phyloP scores from a whole-genome alignment of 2,888 invertebrate species.

The Eledona agricola region DNA sequence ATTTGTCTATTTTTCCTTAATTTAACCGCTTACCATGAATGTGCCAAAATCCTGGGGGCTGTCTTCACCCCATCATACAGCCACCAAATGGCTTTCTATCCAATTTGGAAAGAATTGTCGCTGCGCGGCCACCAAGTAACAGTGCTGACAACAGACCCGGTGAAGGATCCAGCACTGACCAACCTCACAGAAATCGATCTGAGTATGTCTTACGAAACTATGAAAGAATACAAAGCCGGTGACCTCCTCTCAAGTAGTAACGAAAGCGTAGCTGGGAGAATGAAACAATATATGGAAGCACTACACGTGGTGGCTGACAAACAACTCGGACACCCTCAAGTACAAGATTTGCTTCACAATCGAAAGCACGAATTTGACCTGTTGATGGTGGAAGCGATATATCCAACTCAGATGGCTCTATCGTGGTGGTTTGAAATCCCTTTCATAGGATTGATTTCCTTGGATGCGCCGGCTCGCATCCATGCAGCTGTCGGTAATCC shows the following conservation, averaged over 20 bases:
- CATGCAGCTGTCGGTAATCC: constrained; percentile 55
- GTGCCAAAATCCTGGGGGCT: constrained; percentile 47
- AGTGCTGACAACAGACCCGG: constrained; percentile 52
- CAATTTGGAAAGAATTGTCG: constrained; percentile 49
- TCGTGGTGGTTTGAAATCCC: constrained; percentile 55
- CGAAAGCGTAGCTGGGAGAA: constrained; percentile 37
- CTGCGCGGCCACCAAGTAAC: constrained; percentile 55
- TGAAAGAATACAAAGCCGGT: constrained; percentile 38
- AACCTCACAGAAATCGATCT: constrained; percentile 46
- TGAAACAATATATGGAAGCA: constrained; percentile 32
- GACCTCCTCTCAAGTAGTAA: constrained; percentile 31
- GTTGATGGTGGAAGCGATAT: constrained; percentile 53
- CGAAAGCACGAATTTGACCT: constrained; percentile 53
- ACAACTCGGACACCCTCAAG: constrained; percentile 46
- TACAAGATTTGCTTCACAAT: constrained; percentile 52
- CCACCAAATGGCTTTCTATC: constrained; percentile 49
- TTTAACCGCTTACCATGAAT: constrained; percentile 8
- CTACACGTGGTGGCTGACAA: constrained; percentile 38
- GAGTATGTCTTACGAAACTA: constrained; percentile 50
- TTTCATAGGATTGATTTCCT: constrained; percentile 54
- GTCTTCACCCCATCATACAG: constrained; percentile 51
- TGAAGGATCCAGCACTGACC: constrained; percentile 38
- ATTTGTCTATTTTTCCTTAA: not conserved
- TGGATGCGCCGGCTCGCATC: constrained; percentile 49
- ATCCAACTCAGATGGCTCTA: constrained; percentile 50